Percentiles rank a stretch among this genome's conserved stretches.
Conservation (phyloP, 2,888 invertebrate species). For the Tetragnatha montana region DNA sequence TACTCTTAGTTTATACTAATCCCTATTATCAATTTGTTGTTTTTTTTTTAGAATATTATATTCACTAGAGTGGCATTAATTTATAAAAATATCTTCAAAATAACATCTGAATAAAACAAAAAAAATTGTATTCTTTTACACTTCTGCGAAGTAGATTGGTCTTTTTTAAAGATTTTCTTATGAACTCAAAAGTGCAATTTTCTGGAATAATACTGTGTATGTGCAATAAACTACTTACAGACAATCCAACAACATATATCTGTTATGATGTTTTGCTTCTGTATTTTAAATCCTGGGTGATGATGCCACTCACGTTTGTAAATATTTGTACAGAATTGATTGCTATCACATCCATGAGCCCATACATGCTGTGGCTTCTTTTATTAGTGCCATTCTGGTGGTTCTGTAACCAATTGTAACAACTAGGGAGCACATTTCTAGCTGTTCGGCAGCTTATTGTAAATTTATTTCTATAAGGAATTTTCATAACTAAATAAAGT, state of each 20-base stretch:
- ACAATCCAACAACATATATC: slow-evolving; percentile 46
- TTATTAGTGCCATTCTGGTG: slow-evolving; percentile 61
- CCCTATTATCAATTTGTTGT: neutral
- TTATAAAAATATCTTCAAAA: neutral
- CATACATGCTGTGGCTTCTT: slow-evolving; percentile 41
- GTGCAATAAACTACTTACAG: slow-evolving; percentile 62
- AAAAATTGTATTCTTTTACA: neutral
- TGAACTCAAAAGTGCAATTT: slow-evolving; percentile 53
- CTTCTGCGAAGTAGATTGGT: neutral
- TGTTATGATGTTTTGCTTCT: slow-evolving; percentile 16
- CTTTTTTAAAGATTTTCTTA: neutral
- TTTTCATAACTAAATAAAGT: slow-evolving; percentile 57
- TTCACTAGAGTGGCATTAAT: slow-evolving; percentile 20
- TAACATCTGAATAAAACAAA: neutral
- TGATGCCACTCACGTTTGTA: slow-evolving; percentile 61
- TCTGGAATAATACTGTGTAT: slow-evolving; percentile 24
- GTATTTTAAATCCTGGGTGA: slow-evolving; percentile 20
- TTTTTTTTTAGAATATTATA: slow-evolving; percentile 10
- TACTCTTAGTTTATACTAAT: slow-evolving; percentile 18
- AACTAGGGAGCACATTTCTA: slow-evolving; percentile 48
- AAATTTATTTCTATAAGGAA: slow-evolving; percentile 64
- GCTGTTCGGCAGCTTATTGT: slow-evolving; percentile 58
- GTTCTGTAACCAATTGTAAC: slow-evolving; percentile 55
- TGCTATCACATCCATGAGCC: slow-evolving; percentile 34
- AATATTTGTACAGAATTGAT: slow-evolving; percentile 63